Base-by-base conservation (phyloP, 2,797 vertebrate genomes). In the Lacerta agilis region DNA sequence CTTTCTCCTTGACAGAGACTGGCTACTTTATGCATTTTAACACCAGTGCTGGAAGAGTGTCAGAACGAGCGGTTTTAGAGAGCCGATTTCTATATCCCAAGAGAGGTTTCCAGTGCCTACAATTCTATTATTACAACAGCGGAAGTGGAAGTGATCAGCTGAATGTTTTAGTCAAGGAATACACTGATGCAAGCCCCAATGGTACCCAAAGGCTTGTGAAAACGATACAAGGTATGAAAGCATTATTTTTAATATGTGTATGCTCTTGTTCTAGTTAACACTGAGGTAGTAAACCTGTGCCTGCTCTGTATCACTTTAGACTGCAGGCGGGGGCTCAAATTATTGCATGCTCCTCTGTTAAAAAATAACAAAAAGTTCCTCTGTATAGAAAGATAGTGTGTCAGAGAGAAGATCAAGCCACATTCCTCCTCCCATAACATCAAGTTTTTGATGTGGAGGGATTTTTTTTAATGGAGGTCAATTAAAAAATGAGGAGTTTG, bases 1-100 rank as follows among this genome's bases (percentile, higher is more conserved):
- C 58, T 45, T 72, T 90, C 10, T 83, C 25, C 36, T 94, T 88
- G 86, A 91, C 94, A 99, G 98, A 94, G 79, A 97, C 96, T 6
- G 99, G 98, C 15, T 98, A 98, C 94, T 99, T 99, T 93, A 98
- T 99, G 98, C 97, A 99, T 96, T 98, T 99, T 49, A 76, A 91
- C 91, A 97, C 96, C 0, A 89, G 92, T 1, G 13, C 82, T 36
- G 97, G 95, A 45, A 94, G 0, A 1, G 67, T 1, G 7, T 97
- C 96, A 45, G 94, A 90, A 81, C 95, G 36, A 0, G 98, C 98
- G 11, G 0, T 94, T 55, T 96, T 99, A 93, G 98, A 99, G 95
- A 99, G 97, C 94, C 95, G 98, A 88, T 80, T 96, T 13, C 91
- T 99, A 2, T 98, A 98, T 92, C 98, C 98, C 33, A 98, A 97